phyloP scores from a whole-genome alignment of 2,113 vertebrate genomes.

The Sitta europaea region DNA sequence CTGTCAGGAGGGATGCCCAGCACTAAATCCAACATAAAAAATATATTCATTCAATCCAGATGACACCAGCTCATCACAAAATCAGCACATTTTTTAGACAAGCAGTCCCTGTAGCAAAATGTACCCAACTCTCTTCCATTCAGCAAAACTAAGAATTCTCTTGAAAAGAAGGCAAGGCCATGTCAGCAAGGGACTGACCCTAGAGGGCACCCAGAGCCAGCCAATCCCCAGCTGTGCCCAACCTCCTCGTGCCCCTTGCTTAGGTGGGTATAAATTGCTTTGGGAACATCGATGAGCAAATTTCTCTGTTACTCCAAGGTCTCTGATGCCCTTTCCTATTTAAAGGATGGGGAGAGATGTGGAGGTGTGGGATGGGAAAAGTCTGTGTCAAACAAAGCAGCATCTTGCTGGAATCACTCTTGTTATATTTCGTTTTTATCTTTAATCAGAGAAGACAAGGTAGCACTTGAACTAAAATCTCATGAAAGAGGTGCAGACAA shows the following conservation, averaged over 20 bases:
- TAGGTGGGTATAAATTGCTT: neutral
- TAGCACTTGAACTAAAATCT: neutral
- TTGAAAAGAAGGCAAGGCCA: neutral
- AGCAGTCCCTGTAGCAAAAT: neutral
- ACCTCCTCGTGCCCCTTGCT: neutral
- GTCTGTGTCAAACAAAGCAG: neutral
- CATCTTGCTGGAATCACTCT: neutral
- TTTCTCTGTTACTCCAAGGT: neutral
- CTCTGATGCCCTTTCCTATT: neutral
- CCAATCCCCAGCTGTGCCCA: neutral
- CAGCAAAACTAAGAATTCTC: neutral
- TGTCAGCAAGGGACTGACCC: neutral
- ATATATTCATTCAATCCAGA: neutral
- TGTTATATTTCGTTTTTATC: neutral
- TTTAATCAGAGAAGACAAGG: neutral
- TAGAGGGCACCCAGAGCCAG: neutral
- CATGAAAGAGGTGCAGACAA: neutral
- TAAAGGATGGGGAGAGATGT: neutral
- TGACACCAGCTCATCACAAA: neutral
- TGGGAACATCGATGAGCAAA: neutral
- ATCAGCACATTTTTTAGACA: neutral
- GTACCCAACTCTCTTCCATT: neutral
- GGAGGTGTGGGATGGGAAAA: neutral
- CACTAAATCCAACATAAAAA: neutral
- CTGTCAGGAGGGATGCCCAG: neutral